Conservation (phyloP, 2,797 vertebrate genomes). For the Taeniopygia guttata region DNA sequence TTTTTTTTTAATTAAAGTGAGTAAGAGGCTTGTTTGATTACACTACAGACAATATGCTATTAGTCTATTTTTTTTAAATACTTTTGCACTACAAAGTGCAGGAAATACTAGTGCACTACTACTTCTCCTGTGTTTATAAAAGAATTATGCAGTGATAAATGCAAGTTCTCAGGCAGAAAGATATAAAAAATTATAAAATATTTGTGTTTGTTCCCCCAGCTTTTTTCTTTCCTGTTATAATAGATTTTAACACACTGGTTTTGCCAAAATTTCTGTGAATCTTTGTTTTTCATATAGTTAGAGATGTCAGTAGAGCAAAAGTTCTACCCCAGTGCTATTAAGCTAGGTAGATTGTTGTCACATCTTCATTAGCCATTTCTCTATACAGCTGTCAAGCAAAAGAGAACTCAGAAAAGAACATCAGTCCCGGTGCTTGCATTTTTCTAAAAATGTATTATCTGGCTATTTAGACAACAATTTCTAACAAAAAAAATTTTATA, state of each 20-base stretch:
- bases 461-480: not conserved
- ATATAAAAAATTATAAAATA: conserved; percentile 3
- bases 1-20: conserved; percentile 50
- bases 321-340: not conserved
- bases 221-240: not conserved
- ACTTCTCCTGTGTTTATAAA: not conserved
- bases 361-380: not conserved
- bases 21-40: conserved; percentile 44
- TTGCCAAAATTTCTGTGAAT: not conserved
- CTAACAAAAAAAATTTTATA: not conserved
- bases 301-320: not conserved
- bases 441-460: not conserved
- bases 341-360: not conserved
- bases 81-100: not conserved
- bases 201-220: not conserved
- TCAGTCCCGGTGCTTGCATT: not conserved
- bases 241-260: not conserved
- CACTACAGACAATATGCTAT: conserved; percentile 18
- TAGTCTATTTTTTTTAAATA: conserved; percentile 11
- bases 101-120: conserved; percentile 46
- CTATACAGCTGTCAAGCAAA: not conserved
- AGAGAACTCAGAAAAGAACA: not conserved
- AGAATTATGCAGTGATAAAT: not conserved
- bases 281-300: not conserved
- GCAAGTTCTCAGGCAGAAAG: conserved; percentile 29